Percentiles rank a stretch among this genome's conserved stretches.
Evolutionary conservation across 2,113 vertebrate genomes (phyloP).

Genomic region (Forbesichthys agassizii): DNA sequence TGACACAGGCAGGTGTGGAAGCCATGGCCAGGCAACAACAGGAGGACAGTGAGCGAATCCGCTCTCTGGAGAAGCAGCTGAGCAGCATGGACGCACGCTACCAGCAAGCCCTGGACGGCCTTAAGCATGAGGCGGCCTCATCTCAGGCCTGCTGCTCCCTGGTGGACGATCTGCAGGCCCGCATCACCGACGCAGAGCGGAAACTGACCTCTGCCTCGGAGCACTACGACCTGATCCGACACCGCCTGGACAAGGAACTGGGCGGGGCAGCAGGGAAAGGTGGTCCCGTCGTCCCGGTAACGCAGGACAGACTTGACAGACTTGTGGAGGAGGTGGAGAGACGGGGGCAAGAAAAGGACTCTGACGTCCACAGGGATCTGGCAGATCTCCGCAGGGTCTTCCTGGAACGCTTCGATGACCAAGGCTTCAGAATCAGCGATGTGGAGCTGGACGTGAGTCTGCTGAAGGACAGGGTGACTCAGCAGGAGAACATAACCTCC

Average conservation of each 20-base stretch:
- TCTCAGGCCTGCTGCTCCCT: conserved; percentile 72
- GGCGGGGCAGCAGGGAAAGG: not conserved
- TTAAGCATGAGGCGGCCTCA: conserved; percentile 65
- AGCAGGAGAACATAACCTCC: conserved; percentile 67
- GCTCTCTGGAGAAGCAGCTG: conserved; percentile 84
- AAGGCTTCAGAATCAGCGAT: conserved; percentile 65
- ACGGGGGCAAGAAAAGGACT: conserved; percentile 67
- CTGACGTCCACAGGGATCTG: conserved; percentile 62
- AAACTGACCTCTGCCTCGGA: conserved; percentile 74
- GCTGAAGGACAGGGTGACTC: conserved; percentile 60
- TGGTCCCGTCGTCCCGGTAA: conserved; percentile 15
- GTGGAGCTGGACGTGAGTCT: conserved; percentile 72
- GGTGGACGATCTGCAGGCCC: conserved; percentile 59
- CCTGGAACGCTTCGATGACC: conserved; percentile 71
- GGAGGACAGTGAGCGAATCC: conserved; percentile 81
- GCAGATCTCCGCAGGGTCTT: conserved; percentile 68
- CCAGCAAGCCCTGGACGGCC: conserved; percentile 68
- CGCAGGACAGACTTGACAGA: conserved; percentile 62
- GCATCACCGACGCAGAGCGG: conserved; percentile 76
- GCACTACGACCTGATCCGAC: conserved; percentile 67
- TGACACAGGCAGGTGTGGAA: conserved; percentile 73
- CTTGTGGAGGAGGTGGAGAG: conserved; percentile 78
- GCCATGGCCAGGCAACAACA: conserved; percentile 82
- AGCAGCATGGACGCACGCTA: conserved; percentile 76
- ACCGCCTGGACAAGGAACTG: conserved; percentile 68